Evolutionary conservation across 2,113 vertebrate species (phyloP).

Genomic region (Psilopogon haemacephalus): DNA sequence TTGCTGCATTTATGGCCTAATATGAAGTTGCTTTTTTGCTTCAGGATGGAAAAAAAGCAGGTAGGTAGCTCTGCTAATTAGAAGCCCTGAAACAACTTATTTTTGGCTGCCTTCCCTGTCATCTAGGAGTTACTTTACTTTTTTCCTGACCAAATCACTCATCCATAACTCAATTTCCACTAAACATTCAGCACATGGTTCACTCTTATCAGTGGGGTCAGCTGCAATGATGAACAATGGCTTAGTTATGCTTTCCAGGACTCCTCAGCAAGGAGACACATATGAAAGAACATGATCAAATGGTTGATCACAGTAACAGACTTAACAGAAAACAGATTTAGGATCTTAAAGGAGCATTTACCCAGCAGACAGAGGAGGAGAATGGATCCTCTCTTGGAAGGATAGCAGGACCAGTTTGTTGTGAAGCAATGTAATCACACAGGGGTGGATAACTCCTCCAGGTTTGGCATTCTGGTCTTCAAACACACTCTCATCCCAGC

Average conservation of each 20-base stretch:
- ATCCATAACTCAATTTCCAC: neutral
- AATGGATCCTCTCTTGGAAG: neutral
- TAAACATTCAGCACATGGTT: neutral
- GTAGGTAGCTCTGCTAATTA: neutral
- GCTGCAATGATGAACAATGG: neutral
- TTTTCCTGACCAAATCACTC: neutral
- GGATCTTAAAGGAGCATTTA: neutral
- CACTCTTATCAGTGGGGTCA: neutral
- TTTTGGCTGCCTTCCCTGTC: constrained; percentile 15
- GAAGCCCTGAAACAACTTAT: neutral
- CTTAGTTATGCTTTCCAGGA: neutral
- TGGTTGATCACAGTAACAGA: neutral
- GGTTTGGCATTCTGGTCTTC: neutral
- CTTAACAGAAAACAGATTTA: neutral
- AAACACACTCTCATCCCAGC: rapidly evolving
- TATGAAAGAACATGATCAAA: neutral
- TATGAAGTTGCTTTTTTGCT: neutral
- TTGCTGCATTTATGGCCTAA: neutral
- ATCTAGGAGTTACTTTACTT: neutral
- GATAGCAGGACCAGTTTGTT: neutral
- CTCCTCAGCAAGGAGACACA: neutral
- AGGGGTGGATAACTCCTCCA: neutral
- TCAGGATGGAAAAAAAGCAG: neutral
- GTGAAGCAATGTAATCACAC: neutral
- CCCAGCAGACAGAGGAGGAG: neutral